These are phyloP conservation scores for Amphipoea oculea DNA, from an alignment of 2,888 invertebrate genomes.

Conservation along the genomic window DNA sequence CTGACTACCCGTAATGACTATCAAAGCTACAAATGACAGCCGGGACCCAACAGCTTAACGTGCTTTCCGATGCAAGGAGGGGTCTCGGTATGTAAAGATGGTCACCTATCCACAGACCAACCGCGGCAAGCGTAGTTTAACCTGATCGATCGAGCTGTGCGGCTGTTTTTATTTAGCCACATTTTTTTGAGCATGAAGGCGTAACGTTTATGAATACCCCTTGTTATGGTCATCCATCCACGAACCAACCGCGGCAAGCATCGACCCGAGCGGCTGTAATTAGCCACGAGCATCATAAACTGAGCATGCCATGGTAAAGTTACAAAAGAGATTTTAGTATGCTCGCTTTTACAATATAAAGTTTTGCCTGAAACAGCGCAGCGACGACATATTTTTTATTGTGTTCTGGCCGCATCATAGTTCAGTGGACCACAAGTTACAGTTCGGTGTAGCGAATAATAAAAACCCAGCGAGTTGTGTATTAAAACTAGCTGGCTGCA, in stretches of 20 bases:
- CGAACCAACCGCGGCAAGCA: no score
- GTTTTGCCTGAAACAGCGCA: not conserved
- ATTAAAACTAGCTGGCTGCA: constrained; percentile 13
- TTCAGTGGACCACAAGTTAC: constrained; percentile 28
- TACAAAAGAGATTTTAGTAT: not conserved
- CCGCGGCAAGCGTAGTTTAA: no score
- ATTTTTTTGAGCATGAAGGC: no score
- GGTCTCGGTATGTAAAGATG: no score
- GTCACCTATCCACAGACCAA: no score
- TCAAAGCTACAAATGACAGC: no score
- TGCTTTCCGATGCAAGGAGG: no score
- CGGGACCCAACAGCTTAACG: no score
- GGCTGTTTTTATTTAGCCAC: no score
- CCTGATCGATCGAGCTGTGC: no score
- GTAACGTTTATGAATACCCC: not conserved
- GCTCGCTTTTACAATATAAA: not conserved
- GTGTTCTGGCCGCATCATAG: constrained; percentile 21
- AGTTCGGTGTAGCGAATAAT: constrained; percentile 34
- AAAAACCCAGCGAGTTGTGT: constrained; percentile 29
- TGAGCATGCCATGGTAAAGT: not conserved
- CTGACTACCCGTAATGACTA: no score
- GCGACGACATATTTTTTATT: constrained; percentile 1
- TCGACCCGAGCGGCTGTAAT: not conserved
- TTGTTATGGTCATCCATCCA: not conserved
- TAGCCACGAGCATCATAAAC: not conserved